Evolutionary conservation across 2,888 invertebrate genomes (phyloP).

Genomic region (Parnassius mnemosyne): DNA sequence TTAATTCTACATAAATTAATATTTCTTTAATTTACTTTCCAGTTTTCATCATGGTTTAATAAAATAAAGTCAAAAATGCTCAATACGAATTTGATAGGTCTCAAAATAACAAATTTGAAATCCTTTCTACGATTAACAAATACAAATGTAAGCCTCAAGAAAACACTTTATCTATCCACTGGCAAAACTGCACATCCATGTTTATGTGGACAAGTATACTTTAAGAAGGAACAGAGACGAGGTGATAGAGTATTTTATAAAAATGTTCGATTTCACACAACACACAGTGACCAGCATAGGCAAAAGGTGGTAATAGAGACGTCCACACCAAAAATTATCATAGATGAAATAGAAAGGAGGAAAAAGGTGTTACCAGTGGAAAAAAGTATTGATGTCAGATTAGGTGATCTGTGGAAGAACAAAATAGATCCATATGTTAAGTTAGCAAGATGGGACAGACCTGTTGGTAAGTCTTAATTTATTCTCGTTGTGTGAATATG

Average conservation of each 20-base stretch:
- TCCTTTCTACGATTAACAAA: slow-evolving; percentile 1
- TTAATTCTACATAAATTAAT: neutral
- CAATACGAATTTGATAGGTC: slow-evolving; percentile 12
- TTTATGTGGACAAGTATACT: slow-evolving; percentile 40
- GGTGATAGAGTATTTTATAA: slow-evolving; percentile 29
- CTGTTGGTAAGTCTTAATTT: slow-evolving; percentile 85
- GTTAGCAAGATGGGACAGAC: slow-evolving; percentile 92
- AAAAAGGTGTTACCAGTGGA: slow-evolving; percentile 47
- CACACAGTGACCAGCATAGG: slow-evolving; percentile 67
- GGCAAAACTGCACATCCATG: neutral
- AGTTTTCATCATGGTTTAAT: slow-evolving; percentile 15
- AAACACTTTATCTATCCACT: neutral
- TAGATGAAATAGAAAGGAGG: slow-evolving; percentile 48
- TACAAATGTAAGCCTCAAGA: slow-evolving; percentile 2
- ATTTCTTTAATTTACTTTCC: neutral
- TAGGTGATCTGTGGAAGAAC: slow-evolving; percentile 43
- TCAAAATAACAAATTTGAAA: slow-evolving; percentile 12
- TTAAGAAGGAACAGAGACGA: slow-evolving; percentile 11
- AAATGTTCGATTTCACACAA: slow-evolving; percentile 53
- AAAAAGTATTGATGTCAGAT: slow-evolving; percentile 28
- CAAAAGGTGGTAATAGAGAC: slow-evolving; percentile 71
- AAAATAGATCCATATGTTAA: slow-evolving; percentile 84
- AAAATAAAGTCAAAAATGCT: slow-evolving; percentile 10
- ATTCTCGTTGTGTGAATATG: neutral
- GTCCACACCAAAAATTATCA: slow-evolving; percentile 57